Evolutionary conservation across 2,888 invertebrate species (phyloP), one percentile per base, ranked within the genome.

Genomic region (Mycalesis mineus): DNA sequence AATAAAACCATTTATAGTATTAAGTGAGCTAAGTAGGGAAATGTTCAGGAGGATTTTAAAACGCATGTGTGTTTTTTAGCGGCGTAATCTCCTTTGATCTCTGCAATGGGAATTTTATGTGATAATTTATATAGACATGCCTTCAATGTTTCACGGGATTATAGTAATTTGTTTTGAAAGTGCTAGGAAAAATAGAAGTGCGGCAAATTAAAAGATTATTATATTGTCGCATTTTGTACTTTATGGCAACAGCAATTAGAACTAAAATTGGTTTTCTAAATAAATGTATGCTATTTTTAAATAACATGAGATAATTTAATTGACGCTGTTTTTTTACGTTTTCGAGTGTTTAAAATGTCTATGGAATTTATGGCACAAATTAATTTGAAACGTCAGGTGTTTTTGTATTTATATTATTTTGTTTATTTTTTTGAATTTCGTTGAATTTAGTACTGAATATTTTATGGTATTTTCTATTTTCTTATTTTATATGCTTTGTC

Each of bases 21-120:
- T 58, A 17, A 22, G 44, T 39, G 47, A 40, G 33, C 40, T 22
- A n/a, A 55, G 11, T 41, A 29, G 51, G 13, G 45, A 44, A 51
- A 57, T 59, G 55, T 65, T 62, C 50, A 60, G 45, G 60, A 56
- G 45, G 55, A 61, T 64, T 64, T 64, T 62, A 57, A 59, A 64
- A 60, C 55, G 54, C 54, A 51, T 39, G 37, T 49, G 55, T 62
- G 53, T 65, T 66, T 64, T 62, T 63, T 39, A 11, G 57, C 59
- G 58, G 41, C 55, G 28, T 41, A 33, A 41, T 33, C 28, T 9
- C 15, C 65, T 66, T 68, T 66, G 66, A 68, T 66, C 62, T 65
- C 36, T 17, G 15, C 17, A 44, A 55, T 59, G 49, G 60, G 50
- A 57, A 55, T 61, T 61, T 57, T 51, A 61, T 62, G 51, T 42